Evolutionary conservation across 2,113 vertebrate genomes (phyloP).

Genomic region (Numenius arquata): DNA sequence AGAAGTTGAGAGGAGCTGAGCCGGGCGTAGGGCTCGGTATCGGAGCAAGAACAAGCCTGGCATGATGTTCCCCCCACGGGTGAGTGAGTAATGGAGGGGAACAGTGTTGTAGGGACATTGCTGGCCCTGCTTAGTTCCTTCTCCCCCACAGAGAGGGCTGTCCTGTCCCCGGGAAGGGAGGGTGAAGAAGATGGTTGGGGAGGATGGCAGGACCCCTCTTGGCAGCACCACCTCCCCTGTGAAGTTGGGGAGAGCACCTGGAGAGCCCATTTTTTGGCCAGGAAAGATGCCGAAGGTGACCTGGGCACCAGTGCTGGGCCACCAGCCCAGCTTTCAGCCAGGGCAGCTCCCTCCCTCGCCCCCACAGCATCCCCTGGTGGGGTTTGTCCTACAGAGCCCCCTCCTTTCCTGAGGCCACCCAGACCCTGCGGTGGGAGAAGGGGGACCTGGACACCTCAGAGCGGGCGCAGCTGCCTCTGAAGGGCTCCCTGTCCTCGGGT

Average conservation of each 20-base stretch:
- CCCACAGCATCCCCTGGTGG: neutral
- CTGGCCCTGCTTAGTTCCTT: neutral
- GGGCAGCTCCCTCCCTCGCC: neutral
- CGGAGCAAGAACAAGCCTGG: neutral
- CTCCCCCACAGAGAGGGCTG: neutral
- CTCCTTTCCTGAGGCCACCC: neutral
- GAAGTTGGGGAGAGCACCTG: neutral
- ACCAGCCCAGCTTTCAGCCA: neutral
- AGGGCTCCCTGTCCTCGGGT: neutral
- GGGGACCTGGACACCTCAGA: neutral
- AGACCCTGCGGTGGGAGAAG: neutral
- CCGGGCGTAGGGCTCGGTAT: rapidly evolving
- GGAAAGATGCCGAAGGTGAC: neutral
- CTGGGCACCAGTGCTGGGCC: rapidly evolving
- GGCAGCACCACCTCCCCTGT: neutral
- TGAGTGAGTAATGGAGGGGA: neutral
- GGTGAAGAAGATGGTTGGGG: neutral
- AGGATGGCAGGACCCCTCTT: neutral
- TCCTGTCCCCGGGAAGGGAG: neutral
- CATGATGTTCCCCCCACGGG: neutral
- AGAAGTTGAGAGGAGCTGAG: neutral
- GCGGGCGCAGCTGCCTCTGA: neutral
- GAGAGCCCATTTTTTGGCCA: neutral
- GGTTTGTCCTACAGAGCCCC: neutral
- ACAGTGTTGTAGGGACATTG: neutral